Evolutionary conservation across 1,140 invertebrate species (phyloP), one percentile per base, ranked within the genome.

Genomic region (Drosophila rufa): DNA sequence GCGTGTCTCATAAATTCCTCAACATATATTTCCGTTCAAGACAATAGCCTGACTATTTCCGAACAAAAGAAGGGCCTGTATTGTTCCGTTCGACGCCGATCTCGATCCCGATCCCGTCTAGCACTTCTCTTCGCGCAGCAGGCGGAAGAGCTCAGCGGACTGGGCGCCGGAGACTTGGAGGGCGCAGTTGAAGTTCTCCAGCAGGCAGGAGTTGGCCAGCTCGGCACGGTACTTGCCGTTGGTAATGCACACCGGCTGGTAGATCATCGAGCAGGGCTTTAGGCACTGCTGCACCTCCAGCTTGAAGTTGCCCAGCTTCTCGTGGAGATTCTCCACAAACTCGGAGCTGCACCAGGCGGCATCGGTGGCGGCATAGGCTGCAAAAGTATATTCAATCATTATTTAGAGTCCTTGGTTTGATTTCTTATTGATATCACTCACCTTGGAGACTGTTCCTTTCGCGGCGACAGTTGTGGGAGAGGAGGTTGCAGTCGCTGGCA

Each of bases 191-290:
- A 77, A 87, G 45, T 22, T 76, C 0, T 91, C 82, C 58, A 92
- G 50, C 15, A 76, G 22, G 47, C 91, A 92, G 15, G 57, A 62
- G 48, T 90, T 92, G 69, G 81, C 48, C 48, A 91, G 47, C 15
- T 82, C 60, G 17, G 71, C 75, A 47, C 91, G 89, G 50, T 84
- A 91, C 46, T 91, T 78, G 51, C 91, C 91, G 51, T 92, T 92
- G 61, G 87, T 80, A 9, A 87, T 78, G 50, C 91, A 92, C n/a
- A 92, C 51, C 8, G 91, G 91, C 46, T 81, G 53, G 56, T 90
- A 92, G 59, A 91, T 92, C 91, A 92, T 92, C 36, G 91, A 53
- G 45, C 91, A 92, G 50, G 91, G 87, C 70, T 84, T 92, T 19
- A 92, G 55, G 51, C 91, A 92, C 9, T 70, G 71, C 2, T 64